Conservation (phyloP, 1,140 invertebrate genomes). For the Adelges cooleyi region DNA sequence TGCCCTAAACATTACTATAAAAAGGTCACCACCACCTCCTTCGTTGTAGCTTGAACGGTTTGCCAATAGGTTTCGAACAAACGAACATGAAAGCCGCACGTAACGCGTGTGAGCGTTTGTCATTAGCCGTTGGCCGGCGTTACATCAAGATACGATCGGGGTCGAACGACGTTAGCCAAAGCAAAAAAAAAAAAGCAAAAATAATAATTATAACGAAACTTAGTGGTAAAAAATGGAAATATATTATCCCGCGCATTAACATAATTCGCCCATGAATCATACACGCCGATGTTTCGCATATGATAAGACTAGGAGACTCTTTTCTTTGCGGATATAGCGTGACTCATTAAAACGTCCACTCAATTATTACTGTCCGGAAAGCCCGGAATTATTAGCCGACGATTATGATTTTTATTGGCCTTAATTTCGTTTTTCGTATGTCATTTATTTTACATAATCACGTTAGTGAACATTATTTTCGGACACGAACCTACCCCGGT, state of each 20-base stretch:
- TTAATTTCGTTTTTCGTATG: slow-evolving; percentile 28
- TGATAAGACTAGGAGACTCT: slow-evolving; percentile 27
- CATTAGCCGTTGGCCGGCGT: neutral
- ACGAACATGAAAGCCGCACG: neutral
- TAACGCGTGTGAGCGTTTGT: slow-evolving; percentile 26
- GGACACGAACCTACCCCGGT: slow-evolving; percentile 21
- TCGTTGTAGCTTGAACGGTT: neutral
- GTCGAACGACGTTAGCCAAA: slow-evolving; percentile 2
- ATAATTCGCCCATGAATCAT: slow-evolving; percentile 25
- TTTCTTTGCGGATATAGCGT: slow-evolving; percentile 21
- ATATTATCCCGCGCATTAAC: slow-evolving; percentile 12
- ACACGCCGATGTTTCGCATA: slow-evolving; percentile 23
- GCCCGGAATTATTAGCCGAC: slow-evolving; percentile 24
- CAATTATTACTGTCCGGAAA: slow-evolving; percentile 29
- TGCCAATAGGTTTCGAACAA: slow-evolving; percentile 1
- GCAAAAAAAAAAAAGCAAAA: slow-evolving; percentile 6
- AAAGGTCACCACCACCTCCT: too few relatives aligned
- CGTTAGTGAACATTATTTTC: slow-evolving; percentile 22
- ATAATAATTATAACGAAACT: neutral
- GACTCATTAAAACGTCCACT: slow-evolving; percentile 28
- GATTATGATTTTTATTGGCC: slow-evolving; percentile 29
- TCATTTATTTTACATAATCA: slow-evolving; percentile 28
- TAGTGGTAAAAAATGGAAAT: neutral
- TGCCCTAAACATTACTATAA: too few relatives aligned
- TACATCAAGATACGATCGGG: slow-evolving; percentile 6